Percentiles rank a stretch among this genome's conserved stretches.
Evolutionary conservation across 1,140 invertebrate species (phyloP).

Genomic region (Pararge aegeria): DNA sequence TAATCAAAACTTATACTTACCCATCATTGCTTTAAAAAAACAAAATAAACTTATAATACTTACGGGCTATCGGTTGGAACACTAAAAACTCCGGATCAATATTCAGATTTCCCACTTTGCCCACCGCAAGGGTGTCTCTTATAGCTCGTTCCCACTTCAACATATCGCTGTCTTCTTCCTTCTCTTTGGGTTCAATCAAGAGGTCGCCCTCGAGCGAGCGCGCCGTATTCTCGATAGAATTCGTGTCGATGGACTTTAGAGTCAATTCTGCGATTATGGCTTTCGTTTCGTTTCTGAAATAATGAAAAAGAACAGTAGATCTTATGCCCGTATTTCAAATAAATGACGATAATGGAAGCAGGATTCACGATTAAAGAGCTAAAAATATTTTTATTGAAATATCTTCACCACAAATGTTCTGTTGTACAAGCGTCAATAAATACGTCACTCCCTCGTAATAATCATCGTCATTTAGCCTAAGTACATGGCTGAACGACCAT

Average conservation of each 20-base stretch:
- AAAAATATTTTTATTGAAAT: too few relatives aligned
- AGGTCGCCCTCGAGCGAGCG: slow-evolving; percentile 40
- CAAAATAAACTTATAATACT: too few relatives aligned
- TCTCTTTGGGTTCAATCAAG: slow-evolving; percentile 40
- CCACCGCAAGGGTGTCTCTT: slow-evolving; percentile 84
- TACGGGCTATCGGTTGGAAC: slow-evolving; percentile 83
- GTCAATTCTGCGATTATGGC: slow-evolving; percentile 71
- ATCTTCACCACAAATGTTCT: too few relatives aligned
- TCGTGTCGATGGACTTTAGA: slow-evolving; percentile 64
- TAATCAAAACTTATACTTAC: too few relatives aligned
- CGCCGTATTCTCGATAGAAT: slow-evolving; percentile 47
- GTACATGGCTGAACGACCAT: too few relatives aligned
- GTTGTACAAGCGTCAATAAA: too few relatives aligned
- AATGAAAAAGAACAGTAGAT: slow-evolving; percentile 17
- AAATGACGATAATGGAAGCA: too few relatives aligned
- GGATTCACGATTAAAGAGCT: too few relatives aligned
- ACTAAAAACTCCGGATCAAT: slow-evolving; percentile 89
- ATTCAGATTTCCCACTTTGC: slow-evolving; percentile 87
- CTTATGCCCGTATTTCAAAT: neutral
- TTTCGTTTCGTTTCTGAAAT: slow-evolving; percentile 71
- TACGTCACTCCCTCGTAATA: too few relatives aligned
- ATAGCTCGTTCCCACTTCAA: slow-evolving; percentile 81
- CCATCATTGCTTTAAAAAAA: too few relatives aligned
- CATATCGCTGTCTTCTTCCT: slow-evolving; percentile 51
- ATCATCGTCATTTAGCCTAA: too few relatives aligned